Evolutionary conservation across 2,888 invertebrate species (phyloP), one percentile per base, ranked within the genome.

Genomic region (Caenorhabditis sulstoni): DNA sequence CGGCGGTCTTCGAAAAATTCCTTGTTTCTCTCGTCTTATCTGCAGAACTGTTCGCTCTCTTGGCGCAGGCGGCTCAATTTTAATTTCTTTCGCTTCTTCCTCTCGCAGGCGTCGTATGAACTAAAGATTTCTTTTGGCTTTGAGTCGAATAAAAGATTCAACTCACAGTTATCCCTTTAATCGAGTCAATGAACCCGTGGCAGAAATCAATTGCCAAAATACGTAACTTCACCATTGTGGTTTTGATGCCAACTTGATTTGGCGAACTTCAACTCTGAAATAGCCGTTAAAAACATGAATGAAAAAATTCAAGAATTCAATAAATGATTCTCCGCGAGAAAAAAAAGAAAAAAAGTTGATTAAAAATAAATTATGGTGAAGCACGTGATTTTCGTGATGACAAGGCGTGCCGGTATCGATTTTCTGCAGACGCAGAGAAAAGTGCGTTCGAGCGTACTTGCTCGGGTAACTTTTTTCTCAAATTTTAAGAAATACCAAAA

Each of bases 171-270:
- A 79, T 29, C 39, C 82, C 82, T 18, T 50, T 59, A 52, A 82
- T 67, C 16, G 80, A 78, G 62, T 82, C 81, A 18, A 58, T 50
- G 35, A 75, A 37, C 35, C 82, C 82, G 52, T 68, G 68, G 12
- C 44, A 49, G 61, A 64, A 76, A 57, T 83, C 82, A 11, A 35
- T 49, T 11, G 47, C 55, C 11, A 76, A 9, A 29, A 64, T 41
- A 14, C 55, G 64, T 20, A 45, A 5, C 12, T 35, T 14, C 3
- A 37, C 57, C 62, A 71, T 71, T 53, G 23, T 52, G 4, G 18
- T 22, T 18, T 22, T 29, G 20, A 22, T n/a, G n/a, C n/a, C n/a
- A n/a, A n/a, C n/a, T n/a, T n/a, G n/a, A n/a, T n/a, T n/a, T n/a
- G n/a, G n/a, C n/a, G n/a, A n/a, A n/a, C n/a, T n/a, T n/a, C n/a